Percentiles rank a stretch among this genome's conserved stretches.
Evolutionary conservation across 2,888 invertebrate species (phyloP).

Genomic region (Eremobia ochroleuca): DNA sequence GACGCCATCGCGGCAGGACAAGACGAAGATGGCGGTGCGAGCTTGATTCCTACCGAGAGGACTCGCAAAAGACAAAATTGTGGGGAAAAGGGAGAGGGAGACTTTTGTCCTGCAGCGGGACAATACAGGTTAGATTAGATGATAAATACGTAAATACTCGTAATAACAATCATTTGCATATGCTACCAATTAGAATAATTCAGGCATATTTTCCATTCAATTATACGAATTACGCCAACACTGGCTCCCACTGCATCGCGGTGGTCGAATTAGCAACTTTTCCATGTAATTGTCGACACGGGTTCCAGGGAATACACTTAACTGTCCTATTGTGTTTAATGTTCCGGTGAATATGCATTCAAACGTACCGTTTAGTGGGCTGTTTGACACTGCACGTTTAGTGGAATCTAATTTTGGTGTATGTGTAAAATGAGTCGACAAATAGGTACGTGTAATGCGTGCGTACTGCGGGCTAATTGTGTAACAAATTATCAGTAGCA

Average conservation of each 20-base stretch:
- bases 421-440: slow-evolving; percentile 8
- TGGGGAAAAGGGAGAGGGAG: too few species aligned
- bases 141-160: too few species aligned
- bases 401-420: slow-evolving; percentile 27
- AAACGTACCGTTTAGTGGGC: slow-evolving; percentile 27
- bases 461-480: not conserved
- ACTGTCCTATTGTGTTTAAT: slow-evolving; percentile 45
- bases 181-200: slow-evolving; percentile 48
- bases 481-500: not conserved
- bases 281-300: slow-evolving; percentile 68
- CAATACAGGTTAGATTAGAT: too few species aligned
- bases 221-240: slow-evolving; percentile 68
- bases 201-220: slow-evolving; percentile 69
- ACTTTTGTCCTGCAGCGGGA: too few species aligned
- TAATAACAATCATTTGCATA: not conserved
- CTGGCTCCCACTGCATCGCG: slow-evolving; percentile 61
- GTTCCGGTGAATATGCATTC: slow-evolving; percentile 35
- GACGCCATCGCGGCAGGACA: too few species aligned
- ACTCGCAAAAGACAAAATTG: too few species aligned
- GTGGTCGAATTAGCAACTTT: slow-evolving; percentile 74
- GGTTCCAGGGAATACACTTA: slow-evolving; percentile 41
- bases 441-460: not conserved
- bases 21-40: too few species aligned
- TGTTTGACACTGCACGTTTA: slow-evolving; percentile 25
- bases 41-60: too few species aligned